A percentile compares a stretch with the other conserved stretches of the same genome.
These are phyloP conservation scores for Hipparchia sbordonii DNA, from an alignment of 2,888 invertebrate genomes.

Conservation along the genomic window DNA sequence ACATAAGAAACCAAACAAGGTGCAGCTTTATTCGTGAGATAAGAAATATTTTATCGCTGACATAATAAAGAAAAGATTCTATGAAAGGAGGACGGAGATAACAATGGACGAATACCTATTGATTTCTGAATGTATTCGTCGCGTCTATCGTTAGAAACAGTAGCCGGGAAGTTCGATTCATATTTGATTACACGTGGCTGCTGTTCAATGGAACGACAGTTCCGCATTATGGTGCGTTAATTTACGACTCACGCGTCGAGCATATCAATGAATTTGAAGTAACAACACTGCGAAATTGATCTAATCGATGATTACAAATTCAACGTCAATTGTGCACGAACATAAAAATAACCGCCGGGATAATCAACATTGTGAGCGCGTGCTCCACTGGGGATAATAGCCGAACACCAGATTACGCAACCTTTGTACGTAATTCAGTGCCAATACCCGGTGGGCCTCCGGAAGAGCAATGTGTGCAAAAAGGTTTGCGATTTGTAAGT, in stretches of 20 bases:
- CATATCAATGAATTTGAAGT: constrained; percentile 65
- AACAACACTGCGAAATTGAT: constrained; percentile 52
- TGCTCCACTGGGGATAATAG: constrained; percentile 23
- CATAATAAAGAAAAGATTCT: constrained; percentile 21
- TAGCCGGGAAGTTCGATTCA: constrained; percentile 35
- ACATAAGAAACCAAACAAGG: constrained; percentile 35
- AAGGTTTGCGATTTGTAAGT: constrained; percentile 43
- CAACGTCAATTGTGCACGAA: constrained; percentile 51
- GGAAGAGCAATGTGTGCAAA: constrained; percentile 41
- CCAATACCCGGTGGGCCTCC: constrained; percentile 35
- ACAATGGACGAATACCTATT: constrained; percentile 21
- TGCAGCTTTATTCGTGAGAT: constrained; percentile 35
- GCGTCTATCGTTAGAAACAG: constrained; percentile 31
- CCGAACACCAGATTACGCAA: constrained; percentile 29
- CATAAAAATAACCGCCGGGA: constrained; percentile 48
- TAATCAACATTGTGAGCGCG: constrained; percentile 46
- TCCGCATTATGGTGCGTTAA: constrained; percentile 59
- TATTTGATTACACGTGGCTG: constrained; percentile 43
- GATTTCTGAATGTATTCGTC: constrained; percentile 18
- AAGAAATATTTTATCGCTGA: constrained; percentile 34
- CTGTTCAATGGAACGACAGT: constrained; percentile 20
- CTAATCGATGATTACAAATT: constrained; percentile 54
- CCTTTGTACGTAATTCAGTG: constrained; percentile 34
- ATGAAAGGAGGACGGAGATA: constrained; percentile 24
- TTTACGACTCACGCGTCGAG: constrained; percentile 58